A percentile compares a stretch with the other conserved stretches of the same genome.
phyloP scores from a whole-genome alignment of 2,113 vertebrate species.

The Macaca nemestrina region DNA sequence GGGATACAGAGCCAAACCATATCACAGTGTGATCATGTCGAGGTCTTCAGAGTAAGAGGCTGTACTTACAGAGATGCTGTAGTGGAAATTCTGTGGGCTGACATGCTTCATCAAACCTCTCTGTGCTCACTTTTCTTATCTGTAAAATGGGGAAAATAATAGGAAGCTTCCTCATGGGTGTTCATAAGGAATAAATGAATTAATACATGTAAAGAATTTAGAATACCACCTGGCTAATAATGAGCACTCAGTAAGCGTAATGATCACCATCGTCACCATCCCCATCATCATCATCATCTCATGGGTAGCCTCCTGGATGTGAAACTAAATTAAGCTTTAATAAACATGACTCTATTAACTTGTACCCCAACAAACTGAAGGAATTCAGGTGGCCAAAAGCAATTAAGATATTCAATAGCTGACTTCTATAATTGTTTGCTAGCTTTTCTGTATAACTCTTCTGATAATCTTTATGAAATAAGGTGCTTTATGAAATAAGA shows the following conservation, averaged over 20 bases:
- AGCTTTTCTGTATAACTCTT: slow-evolving; percentile 1
- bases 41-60: background rate
- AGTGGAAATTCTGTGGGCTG: background rate
- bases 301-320: background rate
- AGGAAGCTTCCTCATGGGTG: background rate
- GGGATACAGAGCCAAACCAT: no score
- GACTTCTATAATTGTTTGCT: background rate
- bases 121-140: background rate
- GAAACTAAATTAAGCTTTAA: slow-evolving; percentile 10
- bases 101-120: background rate
- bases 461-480: background rate
- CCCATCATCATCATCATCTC: background rate
- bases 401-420: background rate
- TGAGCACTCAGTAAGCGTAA: background rate
- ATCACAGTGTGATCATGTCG: background rate
- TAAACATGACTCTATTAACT: slow-evolving; percentile 13
- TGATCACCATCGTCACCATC: background rate
- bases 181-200: background rate
- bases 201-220: background rate
- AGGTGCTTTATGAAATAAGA: no score
- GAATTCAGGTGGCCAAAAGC: background rate
- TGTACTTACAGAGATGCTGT: background rate
- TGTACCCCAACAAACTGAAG: background rate
- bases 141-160: background rate
- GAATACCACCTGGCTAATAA: background rate